Evolutionary conservation across 2,797 vertebrate species (phyloP), one percentile per base, ranked within the genome.

Genomic region (Ceryle rudis): DNA sequence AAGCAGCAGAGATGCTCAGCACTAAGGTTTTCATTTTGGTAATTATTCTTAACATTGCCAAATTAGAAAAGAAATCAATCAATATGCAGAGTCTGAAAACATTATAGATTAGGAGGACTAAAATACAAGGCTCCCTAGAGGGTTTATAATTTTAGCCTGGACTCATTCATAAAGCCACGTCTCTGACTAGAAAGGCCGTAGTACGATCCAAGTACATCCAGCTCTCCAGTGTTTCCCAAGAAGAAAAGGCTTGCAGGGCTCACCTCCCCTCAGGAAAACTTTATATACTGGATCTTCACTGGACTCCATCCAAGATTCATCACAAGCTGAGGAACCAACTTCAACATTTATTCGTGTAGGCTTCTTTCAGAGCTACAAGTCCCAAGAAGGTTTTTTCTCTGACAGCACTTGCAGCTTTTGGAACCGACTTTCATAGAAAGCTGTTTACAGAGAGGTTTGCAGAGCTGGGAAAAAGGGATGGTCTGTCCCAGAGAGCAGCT

Each of bases 191-290:
- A 66, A 89, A 73, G 5, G 25, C 14, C 49, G 20, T 6, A 73
- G n/a, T 18, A 66, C 52, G 86, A 57, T 22, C 37, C 7, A 49
- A 57, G 29, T 4, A 46, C 6, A 18, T 5, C 17, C n/a, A 62
- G 6, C 14, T 37, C 21, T 60, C 22, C 26, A n/a, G 25, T 35
- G 19, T 28, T 44, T 55, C 19, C 3, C 41, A 41, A 41, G 37
- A 58, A 64, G 41, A 49, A 62, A 0, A 0, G 44, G 12, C 37
- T 83, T 2, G 7, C 25, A 44, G 22, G 3, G 17, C n/a, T 72
- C 65, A 73, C 23, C 10, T 62, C 25, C n/a, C 39, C 46, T n/a
- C 11, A 11, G 31, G 11, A 84, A 84, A 86, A 75, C 16, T 29
- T 78, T 14, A 21, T 6, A 26, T n/a, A 18, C 9, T n/a, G 14